phyloP scores from a whole-genome alignment of 2,113 vertebrate genomes.

The Ellobius talpinus region DNA sequence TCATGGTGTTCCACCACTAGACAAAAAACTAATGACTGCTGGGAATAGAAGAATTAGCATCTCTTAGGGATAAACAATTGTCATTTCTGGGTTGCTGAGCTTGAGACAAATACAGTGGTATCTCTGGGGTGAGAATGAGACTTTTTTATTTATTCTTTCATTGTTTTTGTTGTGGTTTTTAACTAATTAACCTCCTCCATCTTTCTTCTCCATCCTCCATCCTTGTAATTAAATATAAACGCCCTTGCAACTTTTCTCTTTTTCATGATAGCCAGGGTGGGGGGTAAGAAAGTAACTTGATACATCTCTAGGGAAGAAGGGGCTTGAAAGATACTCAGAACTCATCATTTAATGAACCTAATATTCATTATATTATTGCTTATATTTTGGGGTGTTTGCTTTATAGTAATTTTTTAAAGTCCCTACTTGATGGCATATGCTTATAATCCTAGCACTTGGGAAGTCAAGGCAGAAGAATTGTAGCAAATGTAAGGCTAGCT shows the following conservation, averaged over 20 bases:
- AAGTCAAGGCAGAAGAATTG: not conserved
- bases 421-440: not conserved
- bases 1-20: too few relatives aligned
- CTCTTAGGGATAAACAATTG: not conserved
- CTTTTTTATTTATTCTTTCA: not conserved
- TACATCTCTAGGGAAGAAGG: not conserved
- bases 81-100: not conserved
- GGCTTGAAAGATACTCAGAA: not conserved
- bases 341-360: not conserved
- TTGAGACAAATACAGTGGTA: not conserved
- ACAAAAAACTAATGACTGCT: not conserved
- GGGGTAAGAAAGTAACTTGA: not conserved
- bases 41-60: not conserved
- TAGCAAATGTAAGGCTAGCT: not conserved
- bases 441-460: not conserved
- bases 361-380: not conserved
- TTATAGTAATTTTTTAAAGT: slow-evolving; percentile 10
- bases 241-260: not conserved
- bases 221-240: not conserved
- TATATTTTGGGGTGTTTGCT: not conserved
- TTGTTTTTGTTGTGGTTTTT: not conserved
- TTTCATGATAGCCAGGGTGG: not conserved
- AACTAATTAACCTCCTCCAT: not conserved
- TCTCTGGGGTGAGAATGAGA: not conserved
- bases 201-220: not conserved